Percentiles rank a stretch among this genome's conserved stretches.
These are phyloP conservation scores for Chunga burmeisteri DNA, from an alignment of 2,113 vertebrate species.

Conservation along the genomic window DNA sequence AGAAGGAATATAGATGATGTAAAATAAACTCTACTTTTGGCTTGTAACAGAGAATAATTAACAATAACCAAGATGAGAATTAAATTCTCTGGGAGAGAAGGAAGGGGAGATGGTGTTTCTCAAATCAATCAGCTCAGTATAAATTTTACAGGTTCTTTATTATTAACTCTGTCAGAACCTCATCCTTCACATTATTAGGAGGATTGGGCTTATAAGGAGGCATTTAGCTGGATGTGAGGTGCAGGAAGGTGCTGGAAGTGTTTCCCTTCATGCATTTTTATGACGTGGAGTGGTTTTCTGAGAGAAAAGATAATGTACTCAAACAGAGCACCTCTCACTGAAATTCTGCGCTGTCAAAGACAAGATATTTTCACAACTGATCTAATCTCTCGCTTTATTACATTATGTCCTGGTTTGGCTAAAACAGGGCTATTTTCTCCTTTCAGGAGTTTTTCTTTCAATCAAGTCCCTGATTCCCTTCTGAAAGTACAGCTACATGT, in stretches of 20 bases:
- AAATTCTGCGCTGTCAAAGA: background rate
- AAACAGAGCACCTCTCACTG: background rate
- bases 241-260: background rate
- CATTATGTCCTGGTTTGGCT: background rate
- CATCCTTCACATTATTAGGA: background rate
- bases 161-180: background rate
- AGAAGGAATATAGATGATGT: background rate
- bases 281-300: background rate
- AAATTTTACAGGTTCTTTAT: background rate
- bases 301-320: background rate
- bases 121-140: background rate
- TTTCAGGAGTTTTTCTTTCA: too few relatives aligned
- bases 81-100: background rate
- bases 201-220: background rate
- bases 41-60: background rate
- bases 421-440: too few relatives aligned
- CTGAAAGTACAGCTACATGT: too few relatives aligned
- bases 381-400: background rate
- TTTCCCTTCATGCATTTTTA: background rate
- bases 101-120: background rate
- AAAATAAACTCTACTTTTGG: slow-evolving; percentile 37
- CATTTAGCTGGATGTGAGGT: background rate
- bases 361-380: background rate
- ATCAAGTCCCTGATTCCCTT: too few relatives aligned
- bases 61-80: background rate